Base-by-base conservation (phyloP, 2,888 invertebrate species). In the Melanchra persicariae region DNA sequence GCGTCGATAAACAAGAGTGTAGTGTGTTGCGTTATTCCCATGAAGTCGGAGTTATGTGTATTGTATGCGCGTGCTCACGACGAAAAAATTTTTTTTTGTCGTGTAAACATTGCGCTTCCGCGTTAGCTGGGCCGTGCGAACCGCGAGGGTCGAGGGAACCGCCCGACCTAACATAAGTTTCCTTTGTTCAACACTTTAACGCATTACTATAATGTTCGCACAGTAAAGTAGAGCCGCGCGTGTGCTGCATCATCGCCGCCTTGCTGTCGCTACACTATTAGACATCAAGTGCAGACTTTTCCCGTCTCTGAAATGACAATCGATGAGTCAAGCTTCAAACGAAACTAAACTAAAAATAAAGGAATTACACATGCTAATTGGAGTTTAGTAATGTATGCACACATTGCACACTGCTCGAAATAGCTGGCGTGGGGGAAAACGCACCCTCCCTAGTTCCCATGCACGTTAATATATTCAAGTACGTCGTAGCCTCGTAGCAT, bases 111-210 rank as follows among this genome's bases (percentile, higher is more conserved):
- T 86, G 84, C 90, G 89, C 91, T 94, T 94, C 94, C 94, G 94
- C 91, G 90, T 89, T 86, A 83, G 88, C 83, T 83, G 87, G 90
- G 90, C 90, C 95, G 94, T 95, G 95, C 91, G 95, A 95, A 94
- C 91, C 77, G 84, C 79, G 91, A 90, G 93, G 93, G 93, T 91
- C 92, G 92, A 91, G 91, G 90, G 91, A 93, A 91, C 88, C 87
- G 85, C 82, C 87, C 91, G 91, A 92, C 91, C 91, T 92, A 90
- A 88, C 88, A 88, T 87, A 88, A 89, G 89, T 86, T 93, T 92
- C 92, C 93, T 94, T 94, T 94, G 94, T 94, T 93, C 91, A 87
- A 88, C 88, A 87, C 87, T 93, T 93, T 89, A 86, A 89, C 89
- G 87, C 88, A 87, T 88, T 88, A 87, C 83, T 85, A 85, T 37